Percentiles rank a stretch among this genome's conserved stretches.
These are phyloP conservation scores for Callimorpha dominula DNA, from an alignment of 2,888 invertebrate species.

Conservation along the genomic window DNA sequence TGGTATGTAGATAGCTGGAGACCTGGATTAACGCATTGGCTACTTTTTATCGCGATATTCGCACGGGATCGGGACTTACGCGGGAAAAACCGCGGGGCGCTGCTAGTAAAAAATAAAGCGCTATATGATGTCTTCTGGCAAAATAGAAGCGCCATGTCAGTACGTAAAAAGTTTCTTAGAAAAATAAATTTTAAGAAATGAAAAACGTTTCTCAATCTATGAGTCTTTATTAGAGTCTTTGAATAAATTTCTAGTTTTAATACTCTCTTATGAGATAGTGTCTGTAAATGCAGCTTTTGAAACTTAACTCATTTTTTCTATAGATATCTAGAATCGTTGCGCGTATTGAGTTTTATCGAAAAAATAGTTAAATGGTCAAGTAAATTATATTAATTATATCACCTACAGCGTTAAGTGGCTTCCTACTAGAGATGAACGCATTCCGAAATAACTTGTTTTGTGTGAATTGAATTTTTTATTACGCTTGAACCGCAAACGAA, in stretches of 20 bases:
- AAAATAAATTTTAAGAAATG: too few relatives aligned
- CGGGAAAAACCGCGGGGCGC: too few relatives aligned
- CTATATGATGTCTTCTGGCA: too few relatives aligned
- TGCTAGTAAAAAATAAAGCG: too few relatives aligned
- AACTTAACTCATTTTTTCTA: slow-evolving; percentile 7
- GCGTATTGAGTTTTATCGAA: slow-evolving; percentile 25
- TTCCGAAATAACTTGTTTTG: slow-evolving; percentile 2
- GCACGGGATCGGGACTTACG: too few relatives aligned
- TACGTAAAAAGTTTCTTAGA: too few relatives aligned
- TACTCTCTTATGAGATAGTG: not conserved
- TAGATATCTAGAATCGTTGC: slow-evolving; percentile 18
- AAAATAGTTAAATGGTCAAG: slow-evolving; percentile 34
- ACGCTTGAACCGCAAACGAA: not conserved
- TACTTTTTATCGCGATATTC: too few relatives aligned
- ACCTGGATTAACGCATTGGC: too few relatives aligned
- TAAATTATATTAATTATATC: slow-evolving; percentile 41
- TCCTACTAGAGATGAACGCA: slow-evolving; percentile 25
- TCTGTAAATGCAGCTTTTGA: not conserved
- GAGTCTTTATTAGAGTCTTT: too few relatives aligned
- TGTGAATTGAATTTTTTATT: not conserved
- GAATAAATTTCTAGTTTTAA: not conserved
- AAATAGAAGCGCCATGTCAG: too few relatives aligned
- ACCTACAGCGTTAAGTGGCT: slow-evolving; percentile 26
- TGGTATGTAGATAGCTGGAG: too few relatives aligned
- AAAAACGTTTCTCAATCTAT: too few relatives aligned